Evolutionary conservation across 2,888 invertebrate genomes (phyloP).

Genomic region (Chydorus sphaericus): DNA sequence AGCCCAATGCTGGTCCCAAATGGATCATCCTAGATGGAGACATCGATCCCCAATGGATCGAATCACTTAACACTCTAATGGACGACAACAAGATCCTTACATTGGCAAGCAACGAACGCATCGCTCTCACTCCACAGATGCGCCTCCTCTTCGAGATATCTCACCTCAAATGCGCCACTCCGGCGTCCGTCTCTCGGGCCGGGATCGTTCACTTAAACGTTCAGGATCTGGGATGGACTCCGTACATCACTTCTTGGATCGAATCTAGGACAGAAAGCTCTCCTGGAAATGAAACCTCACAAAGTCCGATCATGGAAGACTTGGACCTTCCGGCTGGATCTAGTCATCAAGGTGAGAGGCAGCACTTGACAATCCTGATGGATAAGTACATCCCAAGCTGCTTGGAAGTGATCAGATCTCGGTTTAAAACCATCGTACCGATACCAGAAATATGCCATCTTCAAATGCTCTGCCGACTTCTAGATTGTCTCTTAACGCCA

Average conservation of each 20-base stretch:
- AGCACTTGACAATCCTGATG: conserved; percentile 84
- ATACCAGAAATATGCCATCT: conserved; percentile 89
- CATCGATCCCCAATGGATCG: conserved; percentile 98
- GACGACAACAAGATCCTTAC: conserved; percentile 95
- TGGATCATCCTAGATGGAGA: conserved; percentile 96
- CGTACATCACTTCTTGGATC: conserved; percentile 89
- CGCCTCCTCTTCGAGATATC: conserved; percentile 90
- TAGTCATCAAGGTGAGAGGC: conserved; percentile 34
- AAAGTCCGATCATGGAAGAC: conserved; percentile 22
- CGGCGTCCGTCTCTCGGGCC: conserved; percentile 90
- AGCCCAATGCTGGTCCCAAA: conserved; percentile 50
- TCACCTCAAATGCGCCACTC: conserved; percentile 85
- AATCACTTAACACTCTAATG: conserved; percentile 94
- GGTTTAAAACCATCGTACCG: conserved; percentile 92
- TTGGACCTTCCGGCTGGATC: neutral
- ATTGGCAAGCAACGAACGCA: conserved; percentile 88
- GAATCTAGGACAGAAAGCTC: conserved; percentile 60
- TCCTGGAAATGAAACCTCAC: neutral
- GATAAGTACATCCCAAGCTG: conserved; percentile 91
- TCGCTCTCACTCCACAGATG: conserved; percentile 85
- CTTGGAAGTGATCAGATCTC: conserved; percentile 65
- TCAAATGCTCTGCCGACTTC: conserved; percentile 77
- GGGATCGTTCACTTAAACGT: conserved; percentile 93
- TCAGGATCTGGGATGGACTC: conserved; percentile 94
- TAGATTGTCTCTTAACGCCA: conserved; percentile 68